Evolutionary conservation across 1,140 invertebrate genomes (phyloP).

Genomic region (Drosophila seguyi): DNA sequence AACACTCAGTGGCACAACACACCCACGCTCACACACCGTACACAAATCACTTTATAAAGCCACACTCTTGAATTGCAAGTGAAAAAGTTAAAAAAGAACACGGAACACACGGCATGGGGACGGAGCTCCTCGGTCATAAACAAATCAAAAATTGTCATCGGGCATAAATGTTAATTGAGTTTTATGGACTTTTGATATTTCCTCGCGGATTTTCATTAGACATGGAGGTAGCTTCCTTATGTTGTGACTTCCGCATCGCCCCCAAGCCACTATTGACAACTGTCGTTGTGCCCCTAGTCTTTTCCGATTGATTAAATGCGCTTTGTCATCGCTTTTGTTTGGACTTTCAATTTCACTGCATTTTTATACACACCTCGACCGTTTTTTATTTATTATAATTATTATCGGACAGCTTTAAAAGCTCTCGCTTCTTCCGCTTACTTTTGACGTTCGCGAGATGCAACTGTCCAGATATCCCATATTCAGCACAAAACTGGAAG

Average conservation of each 20-base stretch:
- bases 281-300: neutral
- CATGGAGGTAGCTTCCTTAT: constrained; percentile 55
- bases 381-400: constrained; percentile 47
- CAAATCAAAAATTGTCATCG: constrained; percentile 42
- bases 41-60: constrained; percentile 6
- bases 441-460: constrained; percentile 31
- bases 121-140: constrained; percentile 9
- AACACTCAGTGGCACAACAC: constrained; percentile 18
- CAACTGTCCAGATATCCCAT: constrained; percentile 36
- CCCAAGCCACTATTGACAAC: constrained; percentile 16
- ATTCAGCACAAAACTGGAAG: constrained; percentile 51
- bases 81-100: constrained; percentile 9
- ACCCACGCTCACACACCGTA: constrained; percentile 19
- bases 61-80: constrained; percentile 12
- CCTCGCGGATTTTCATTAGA: constrained; percentile 58
- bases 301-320: constrained; percentile 38
- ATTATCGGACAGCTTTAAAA: constrained; percentile 48
- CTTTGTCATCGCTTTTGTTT: constrained; percentile 34
- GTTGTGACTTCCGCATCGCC: constrained; percentile 46
- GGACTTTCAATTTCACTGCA: constrained; percentile 65
- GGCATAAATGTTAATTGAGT: constrained; percentile 66
- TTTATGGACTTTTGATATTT: constrained; percentile 68
- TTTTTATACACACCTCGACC: constrained; percentile 11
- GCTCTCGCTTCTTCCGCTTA: constrained; percentile 71
- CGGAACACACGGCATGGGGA: neutral